These are phyloP conservation scores for Oostethus manadensis DNA, from an alignment of 2,113 vertebrate species.

Conservation along the genomic window DNA sequence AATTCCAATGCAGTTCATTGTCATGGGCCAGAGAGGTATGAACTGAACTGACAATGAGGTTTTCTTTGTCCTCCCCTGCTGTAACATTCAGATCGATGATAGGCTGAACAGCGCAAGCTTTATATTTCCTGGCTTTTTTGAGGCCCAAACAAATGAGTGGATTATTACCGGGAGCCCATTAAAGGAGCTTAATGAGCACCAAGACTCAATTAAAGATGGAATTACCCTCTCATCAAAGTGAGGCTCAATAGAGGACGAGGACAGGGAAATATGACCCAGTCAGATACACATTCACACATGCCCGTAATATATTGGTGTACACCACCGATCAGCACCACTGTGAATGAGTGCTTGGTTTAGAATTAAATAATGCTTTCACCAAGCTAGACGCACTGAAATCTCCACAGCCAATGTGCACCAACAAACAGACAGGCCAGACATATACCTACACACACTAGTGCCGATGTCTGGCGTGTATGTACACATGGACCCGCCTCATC, in stretches of 20 bases:
- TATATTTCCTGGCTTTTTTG: constrained; percentile 52
- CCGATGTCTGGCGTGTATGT: constrained; percentile 8
- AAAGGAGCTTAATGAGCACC: constrained; percentile 70
- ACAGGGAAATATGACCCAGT: constrained; percentile 56
- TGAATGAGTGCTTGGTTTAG: constrained; percentile 30
- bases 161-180: constrained; percentile 70
- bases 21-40: constrained; percentile 30
- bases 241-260: constrained; percentile 60
- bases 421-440: constrained; percentile 45
- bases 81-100: constrained; percentile 38
- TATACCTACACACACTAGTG: constrained; percentile 33
- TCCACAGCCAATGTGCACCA: constrained; percentile 36
- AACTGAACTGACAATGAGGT: constrained; percentile 29
- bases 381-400: constrained; percentile 23
- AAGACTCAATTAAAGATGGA: constrained; percentile 72
- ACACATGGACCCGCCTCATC: constrained; percentile 32
- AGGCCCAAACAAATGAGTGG: constrained; percentile 55
- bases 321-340: constrained; percentile 39
- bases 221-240: constrained; percentile 71
- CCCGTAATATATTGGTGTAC: constrained; percentile 15
- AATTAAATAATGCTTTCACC: constrained; percentile 21
- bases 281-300: constrained; percentile 15
- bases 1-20: constrained; percentile 6
- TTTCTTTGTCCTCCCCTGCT: constrained; percentile 34
- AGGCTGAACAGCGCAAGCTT: constrained; percentile 44